A percentile compares a stretch with the other conserved stretches of the same genome.
Evolutionary conservation across 2,888 invertebrate genomes (phyloP).

Genomic region (Clistopyga incitator): DNA sequence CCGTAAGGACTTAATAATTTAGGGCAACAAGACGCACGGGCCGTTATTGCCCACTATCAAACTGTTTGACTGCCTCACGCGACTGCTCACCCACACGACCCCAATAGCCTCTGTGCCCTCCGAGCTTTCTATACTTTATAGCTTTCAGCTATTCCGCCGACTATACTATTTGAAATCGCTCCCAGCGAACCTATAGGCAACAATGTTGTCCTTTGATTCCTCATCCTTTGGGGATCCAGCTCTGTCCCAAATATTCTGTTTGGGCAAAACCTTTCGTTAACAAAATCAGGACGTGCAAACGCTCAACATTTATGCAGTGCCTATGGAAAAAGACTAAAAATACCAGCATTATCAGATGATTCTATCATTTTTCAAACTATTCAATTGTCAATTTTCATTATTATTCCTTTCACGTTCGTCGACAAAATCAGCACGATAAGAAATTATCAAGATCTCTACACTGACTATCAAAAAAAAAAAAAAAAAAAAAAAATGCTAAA

Average conservation of each 20-base stretch:
- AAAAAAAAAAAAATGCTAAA: no score
- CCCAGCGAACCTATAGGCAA: background rate
- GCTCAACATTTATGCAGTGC: no score
- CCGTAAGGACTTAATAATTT: constrained; percentile 79
- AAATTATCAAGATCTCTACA: background rate
- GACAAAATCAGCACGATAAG: no score
- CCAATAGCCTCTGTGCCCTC: background rate
- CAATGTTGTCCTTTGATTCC: constrained; percentile 23
- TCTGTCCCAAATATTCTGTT: constrained; percentile 17
- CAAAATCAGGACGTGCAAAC: background rate
- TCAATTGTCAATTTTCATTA: no score
- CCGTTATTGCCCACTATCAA: constrained; percentile 78
- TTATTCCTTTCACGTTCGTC: no score
- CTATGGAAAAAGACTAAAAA: no score
- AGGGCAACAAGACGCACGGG: constrained; percentile 79
- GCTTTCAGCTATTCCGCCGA: constrained; percentile 23
- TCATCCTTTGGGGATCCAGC: background rate
- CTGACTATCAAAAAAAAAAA: background rate
- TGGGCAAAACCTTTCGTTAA: constrained; percentile 10
- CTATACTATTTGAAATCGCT: constrained; percentile 12
- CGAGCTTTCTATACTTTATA: constrained; percentile 38
- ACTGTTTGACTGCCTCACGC: constrained; percentile 33
- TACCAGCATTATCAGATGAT: no score
- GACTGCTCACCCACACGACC: constrained; percentile 23
- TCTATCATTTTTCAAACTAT: no score